Percentiles rank a stretch among this genome's conserved stretches.
Conservation (phyloP, 1,140 invertebrate genomes). For the Sinonovacula constricta region DNA sequence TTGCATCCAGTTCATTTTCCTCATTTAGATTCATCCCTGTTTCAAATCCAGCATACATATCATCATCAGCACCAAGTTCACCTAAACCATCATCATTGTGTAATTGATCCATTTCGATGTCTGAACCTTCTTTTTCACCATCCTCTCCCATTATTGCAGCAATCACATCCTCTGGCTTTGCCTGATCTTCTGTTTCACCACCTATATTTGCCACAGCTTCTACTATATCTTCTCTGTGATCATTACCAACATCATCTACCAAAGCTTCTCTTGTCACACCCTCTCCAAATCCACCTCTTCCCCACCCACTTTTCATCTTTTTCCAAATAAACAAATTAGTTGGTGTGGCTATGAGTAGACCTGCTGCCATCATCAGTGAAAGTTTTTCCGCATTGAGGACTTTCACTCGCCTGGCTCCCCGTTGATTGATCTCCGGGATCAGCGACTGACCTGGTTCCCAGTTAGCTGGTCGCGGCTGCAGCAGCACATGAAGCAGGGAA, state of each 20-base stretch:
- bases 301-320: conserved; percentile 13
- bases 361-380: conserved; percentile 70
- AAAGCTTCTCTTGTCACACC: not conserved
- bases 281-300: not conserved
- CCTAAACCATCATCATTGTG: not conserved
- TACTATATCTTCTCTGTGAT: conserved; percentile 15
- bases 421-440: not conserved
- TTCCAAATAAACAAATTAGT: conserved; percentile 69
- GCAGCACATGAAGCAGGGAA: conserved; percentile 73
- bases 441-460: conserved; percentile 63
- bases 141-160: conserved; percentile 17
- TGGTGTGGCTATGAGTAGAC: conserved; percentile 70
- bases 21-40: too few relatives aligned
- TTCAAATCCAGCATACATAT: too few relatives aligned
- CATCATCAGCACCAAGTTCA: not conserved
- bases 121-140: not conserved
- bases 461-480: conserved; percentile 66
- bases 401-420: conserved; percentile 38
- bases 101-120: not conserved
- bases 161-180: conserved; percentile 18
- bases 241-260: conserved; percentile 7
- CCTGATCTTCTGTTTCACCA: conserved; percentile 7
- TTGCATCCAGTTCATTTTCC: not conserved
- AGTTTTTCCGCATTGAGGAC: conserved; percentile 67
- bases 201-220: conserved; percentile 6